A percentile compares a stretch with the other conserved stretches of the same genome.
These are phyloP conservation scores for Natator depressus DNA, from an alignment of 2,113 vertebrate species.

Conservation along the genomic window DNA sequence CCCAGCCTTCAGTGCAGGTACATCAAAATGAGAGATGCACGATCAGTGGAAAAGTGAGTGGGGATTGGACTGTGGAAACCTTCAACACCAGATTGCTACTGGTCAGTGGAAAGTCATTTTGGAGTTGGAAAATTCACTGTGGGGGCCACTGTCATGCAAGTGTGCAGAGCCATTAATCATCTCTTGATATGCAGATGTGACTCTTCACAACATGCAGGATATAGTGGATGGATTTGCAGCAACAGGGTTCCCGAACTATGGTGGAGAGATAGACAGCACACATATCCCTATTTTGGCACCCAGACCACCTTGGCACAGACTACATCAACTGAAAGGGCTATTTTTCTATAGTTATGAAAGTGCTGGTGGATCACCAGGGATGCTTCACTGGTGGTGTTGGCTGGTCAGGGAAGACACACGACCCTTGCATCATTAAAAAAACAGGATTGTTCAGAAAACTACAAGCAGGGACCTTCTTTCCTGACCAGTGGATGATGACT, in stretches of 20 bases:
- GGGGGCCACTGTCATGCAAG: neutral
- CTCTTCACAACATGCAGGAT: too few species aligned
- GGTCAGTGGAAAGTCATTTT: neutral
- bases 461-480: too few species aligned
- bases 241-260: neutral
- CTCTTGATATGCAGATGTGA: neutral
- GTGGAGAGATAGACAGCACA: neutral
- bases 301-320: neutral
- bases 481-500: too few species aligned
- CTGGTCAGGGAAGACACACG: neutral
- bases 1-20: neutral
- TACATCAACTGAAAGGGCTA: neutral
- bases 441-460: neutral
- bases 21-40: neutral
- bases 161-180: neutral
- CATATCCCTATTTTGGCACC: neutral
- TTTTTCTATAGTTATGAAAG: neutral
- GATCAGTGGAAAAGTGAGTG: neutral
- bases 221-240: neutral
- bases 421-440: neutral
- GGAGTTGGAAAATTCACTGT: neutral
- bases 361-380: neutral
- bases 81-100: too few species aligned
- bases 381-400: neutral
- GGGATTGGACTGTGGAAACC: neutral